Conservation (phyloP, 2,113 vertebrate species). For the Channa argus region DNA sequence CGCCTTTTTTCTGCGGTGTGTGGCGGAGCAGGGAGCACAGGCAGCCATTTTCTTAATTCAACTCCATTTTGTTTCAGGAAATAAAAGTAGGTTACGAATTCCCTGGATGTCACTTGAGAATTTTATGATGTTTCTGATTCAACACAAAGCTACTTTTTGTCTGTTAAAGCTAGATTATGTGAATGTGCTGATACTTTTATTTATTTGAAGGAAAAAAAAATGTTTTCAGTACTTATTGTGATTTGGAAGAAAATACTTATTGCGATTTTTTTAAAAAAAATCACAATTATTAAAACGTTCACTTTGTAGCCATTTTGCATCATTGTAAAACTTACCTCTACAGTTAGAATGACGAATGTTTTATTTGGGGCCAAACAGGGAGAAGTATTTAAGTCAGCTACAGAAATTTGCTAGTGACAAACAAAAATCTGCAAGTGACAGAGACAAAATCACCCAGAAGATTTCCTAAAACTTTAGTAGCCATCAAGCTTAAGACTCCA, state of each 20-base stretch:
- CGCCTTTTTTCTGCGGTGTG: slow-evolving; percentile 31
- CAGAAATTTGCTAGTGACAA: no score
- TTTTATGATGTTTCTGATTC: slow-evolving; percentile 42
- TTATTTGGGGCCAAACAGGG: background rate
- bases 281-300: no score
- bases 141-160: background rate
- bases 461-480: no score
- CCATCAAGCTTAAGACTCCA: no score
- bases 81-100: slow-evolving; percentile 66
- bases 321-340: background rate
- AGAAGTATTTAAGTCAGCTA: no score
- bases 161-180: no score
- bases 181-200: no score
- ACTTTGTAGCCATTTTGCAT: no score
- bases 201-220: background rate
- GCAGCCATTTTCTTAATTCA: slow-evolving; percentile 81
- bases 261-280: no score
- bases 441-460: no score
- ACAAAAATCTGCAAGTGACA: no score
- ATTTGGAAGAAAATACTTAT: no score
- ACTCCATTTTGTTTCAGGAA: slow-evolving; percentile 81
- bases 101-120: slow-evolving; percentile 37
- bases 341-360: background rate
- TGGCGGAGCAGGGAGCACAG: slow-evolving; percentile 38
- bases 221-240: background rate